Evolutionary conservation across 1,140 invertebrate genomes (phyloP).

Genomic region (Zaprionus nigranus): DNA sequence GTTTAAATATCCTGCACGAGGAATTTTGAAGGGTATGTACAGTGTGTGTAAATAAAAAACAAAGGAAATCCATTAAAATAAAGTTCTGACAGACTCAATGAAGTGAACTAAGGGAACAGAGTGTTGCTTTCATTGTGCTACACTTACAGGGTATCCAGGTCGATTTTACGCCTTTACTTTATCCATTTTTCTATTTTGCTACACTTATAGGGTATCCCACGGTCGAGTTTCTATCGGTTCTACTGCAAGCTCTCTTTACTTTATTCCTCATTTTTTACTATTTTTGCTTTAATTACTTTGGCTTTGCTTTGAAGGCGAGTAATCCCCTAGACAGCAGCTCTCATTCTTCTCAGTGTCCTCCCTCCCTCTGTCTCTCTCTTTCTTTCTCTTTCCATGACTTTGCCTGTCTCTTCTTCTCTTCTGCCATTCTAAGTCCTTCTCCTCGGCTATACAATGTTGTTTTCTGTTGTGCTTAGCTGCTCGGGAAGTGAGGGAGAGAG

Average conservation of each 20-base stretch:
- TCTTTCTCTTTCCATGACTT: not conserved
- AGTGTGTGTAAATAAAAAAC: no score
- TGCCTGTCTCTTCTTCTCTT: not conserved
- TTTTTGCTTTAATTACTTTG: conserved; percentile 30
- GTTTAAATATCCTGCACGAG: not conserved
- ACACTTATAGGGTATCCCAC: not conserved
- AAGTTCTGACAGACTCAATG: no score
- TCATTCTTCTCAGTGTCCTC: not conserved
- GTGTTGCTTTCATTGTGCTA: no score
- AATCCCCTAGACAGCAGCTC: conserved; percentile 16
- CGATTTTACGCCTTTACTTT: no score
- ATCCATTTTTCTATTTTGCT: no score
- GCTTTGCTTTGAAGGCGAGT: conserved; percentile 17
- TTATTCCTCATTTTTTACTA: not conserved
- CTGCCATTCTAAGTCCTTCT: not conserved
- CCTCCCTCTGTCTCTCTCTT: not conserved
- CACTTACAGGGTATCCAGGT: not conserved
- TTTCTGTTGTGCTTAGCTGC: conserved; percentile 3
- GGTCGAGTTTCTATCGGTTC: not conserved
- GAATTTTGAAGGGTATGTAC: no score
- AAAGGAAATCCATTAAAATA: no score
- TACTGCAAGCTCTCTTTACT: not conserved
- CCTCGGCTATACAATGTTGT: not conserved
- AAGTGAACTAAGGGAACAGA: no score
- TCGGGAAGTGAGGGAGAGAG: not conserved